Conservation (phyloP, 2,113 vertebrate species). For the Struthio camelus region DNA sequence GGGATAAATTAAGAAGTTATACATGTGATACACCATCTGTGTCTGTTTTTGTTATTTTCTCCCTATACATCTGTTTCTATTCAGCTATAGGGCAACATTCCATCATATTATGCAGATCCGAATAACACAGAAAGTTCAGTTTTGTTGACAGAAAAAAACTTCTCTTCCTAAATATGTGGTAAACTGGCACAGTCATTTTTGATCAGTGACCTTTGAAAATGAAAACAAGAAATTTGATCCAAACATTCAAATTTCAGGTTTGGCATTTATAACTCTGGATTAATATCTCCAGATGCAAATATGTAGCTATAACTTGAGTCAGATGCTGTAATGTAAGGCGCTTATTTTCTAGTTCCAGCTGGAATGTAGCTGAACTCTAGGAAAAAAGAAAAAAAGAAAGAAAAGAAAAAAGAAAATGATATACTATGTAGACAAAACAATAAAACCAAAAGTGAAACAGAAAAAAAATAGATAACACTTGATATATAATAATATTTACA, state of each 20-base stretch:
- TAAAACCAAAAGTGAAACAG: background rate
- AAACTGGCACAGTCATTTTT: slow-evolving; percentile 46
- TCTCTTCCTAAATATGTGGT: slow-evolving; percentile 44
- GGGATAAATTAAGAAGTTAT: slow-evolving; percentile 75
- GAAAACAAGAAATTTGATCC: slow-evolving; percentile 18
- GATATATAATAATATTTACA: background rate
- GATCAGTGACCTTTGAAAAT: slow-evolving; percentile 48
- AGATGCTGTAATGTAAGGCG: background rate
- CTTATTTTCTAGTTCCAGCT: background rate
- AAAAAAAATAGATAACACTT: background rate
- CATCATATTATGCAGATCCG: slow-evolving; percentile 73
- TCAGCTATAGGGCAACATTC: slow-evolving; percentile 73
- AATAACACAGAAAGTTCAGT: slow-evolving; percentile 65
- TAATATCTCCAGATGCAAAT: background rate
- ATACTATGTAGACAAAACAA: background rate
- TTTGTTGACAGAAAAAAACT: slow-evolving; percentile 52
- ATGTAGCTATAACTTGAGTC: background rate
- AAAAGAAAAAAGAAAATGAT: background rate
- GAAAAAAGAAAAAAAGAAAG: background rate
- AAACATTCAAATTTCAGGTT: slow-evolving; percentile 18
- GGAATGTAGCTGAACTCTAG: background rate
- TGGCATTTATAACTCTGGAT: slow-evolving; percentile 16
- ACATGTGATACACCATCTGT: slow-evolving; percentile 73
- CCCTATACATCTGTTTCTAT: slow-evolving; percentile 73
- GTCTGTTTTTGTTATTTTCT: slow-evolving; percentile 74